Evolutionary conservation across 1,140 invertebrate genomes (phyloP).

Genomic region (Arctopsyche grandis): DNA sequence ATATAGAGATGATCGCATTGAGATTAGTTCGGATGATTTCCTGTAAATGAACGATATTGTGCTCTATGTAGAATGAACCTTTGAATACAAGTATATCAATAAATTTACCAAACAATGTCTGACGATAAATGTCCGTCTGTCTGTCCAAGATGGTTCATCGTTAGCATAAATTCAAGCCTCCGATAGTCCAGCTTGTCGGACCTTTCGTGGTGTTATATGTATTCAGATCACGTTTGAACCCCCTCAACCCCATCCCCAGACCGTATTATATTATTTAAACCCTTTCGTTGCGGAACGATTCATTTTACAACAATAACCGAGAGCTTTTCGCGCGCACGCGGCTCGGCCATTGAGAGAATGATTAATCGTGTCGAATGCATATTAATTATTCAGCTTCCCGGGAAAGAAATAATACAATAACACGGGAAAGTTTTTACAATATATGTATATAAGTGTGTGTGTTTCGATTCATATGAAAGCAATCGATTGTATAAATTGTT

Average conservation of each 20-base stretch:
- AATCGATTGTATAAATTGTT: no score
- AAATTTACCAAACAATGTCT: no score
- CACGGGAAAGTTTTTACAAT: no score
- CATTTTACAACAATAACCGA: neutral
- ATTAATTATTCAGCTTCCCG: neutral
- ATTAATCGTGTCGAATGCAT: neutral
- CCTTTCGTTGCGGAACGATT: neutral
- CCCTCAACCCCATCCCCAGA: neutral
- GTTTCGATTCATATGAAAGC: no score
- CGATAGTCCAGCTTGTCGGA: neutral
- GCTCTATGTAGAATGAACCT: no score
- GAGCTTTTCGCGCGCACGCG: neutral
- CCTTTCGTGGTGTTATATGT: neutral
- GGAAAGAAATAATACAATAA: no score
- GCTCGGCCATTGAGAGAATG: neutral
- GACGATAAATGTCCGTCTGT: neutral
- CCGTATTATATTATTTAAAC: conserved; percentile 12
- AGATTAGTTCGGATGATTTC: no score
- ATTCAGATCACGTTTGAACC: neutral
- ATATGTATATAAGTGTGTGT: no score
- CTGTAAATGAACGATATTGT: no score
- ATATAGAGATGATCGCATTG: no score
- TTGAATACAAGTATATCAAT: no score
- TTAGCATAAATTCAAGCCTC: conserved; percentile 9
- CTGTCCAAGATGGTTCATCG: neutral